These are phyloP conservation scores for Scomber colias DNA, from an alignment of 2,113 vertebrate genomes.

Conservation along the genomic window DNA sequence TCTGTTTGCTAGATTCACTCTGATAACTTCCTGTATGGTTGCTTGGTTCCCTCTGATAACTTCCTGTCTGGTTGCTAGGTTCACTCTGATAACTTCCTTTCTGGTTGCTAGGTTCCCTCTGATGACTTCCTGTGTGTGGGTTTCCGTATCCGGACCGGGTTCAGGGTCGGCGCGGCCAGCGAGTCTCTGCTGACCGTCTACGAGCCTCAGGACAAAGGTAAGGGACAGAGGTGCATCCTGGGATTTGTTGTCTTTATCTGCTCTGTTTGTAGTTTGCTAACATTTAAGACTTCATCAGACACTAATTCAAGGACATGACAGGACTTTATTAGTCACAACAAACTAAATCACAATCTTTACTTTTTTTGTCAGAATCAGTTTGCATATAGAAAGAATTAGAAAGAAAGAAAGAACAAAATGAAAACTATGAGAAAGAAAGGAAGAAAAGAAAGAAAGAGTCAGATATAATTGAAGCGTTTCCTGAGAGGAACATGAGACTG, in stretches of 20 bases:
- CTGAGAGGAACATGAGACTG: too few species aligned
- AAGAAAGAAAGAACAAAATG: too few species aligned
- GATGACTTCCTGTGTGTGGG: slow-evolving; percentile 60
- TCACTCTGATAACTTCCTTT: not conserved
- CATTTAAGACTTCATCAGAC: too few species aligned
- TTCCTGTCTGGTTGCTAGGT: slow-evolving; percentile 41
- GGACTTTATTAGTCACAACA: too few species aligned
- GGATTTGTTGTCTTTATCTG: not conserved
- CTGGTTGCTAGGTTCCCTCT: slow-evolving; percentile 56
- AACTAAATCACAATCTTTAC: too few species aligned
- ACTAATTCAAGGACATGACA: too few species aligned
- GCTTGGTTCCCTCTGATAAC: not conserved
- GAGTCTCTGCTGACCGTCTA: slow-evolving; percentile 59
- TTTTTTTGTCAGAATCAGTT: too few species aligned
- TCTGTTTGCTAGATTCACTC: slow-evolving; percentile 21
- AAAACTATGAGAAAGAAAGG: too few species aligned
- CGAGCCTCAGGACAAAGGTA: slow-evolving; percentile 74
- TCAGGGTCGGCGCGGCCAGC: slow-evolving; percentile 50
- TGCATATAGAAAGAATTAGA: too few species aligned
- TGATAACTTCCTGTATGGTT: not conserved
- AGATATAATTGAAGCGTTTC: too few species aligned
- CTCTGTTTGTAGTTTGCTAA: not conserved
- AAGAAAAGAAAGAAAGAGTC: too few species aligned
- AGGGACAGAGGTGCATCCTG: slow-evolving; percentile 2
- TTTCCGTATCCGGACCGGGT: slow-evolving; percentile 62